A percentile compares a stretch with the other conserved stretches of the same genome.
Evolutionary conservation across 2,888 invertebrate genomes (phyloP).

Genomic region (Cheilosia pagana): DNA sequence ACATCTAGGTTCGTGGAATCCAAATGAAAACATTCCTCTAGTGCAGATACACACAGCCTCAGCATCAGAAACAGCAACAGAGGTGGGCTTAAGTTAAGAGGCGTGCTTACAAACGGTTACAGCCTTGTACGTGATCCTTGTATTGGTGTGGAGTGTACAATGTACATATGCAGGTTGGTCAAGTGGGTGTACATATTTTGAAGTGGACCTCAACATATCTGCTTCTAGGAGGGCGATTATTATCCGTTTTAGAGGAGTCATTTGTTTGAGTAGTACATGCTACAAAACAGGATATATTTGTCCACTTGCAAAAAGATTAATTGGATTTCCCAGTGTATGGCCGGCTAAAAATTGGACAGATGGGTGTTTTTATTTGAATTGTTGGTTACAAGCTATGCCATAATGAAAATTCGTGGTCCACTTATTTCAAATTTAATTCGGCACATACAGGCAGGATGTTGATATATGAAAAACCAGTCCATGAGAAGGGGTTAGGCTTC

Average conservation of each 20-base stretch:
- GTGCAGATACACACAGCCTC: not conserved
- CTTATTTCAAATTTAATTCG: not conserved
- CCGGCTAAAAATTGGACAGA: not conserved
- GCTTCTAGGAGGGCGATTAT: constrained; percentile 41
- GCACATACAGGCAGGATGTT: not conserved
- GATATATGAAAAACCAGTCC: no score
- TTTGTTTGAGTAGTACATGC: constrained; percentile 30
- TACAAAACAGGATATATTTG: constrained; percentile 23
- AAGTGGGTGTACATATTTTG: constrained; percentile 45
- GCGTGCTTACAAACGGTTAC: constrained; percentile 56
- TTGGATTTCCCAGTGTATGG: constrained; percentile 19
- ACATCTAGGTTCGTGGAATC: constrained; percentile 1
- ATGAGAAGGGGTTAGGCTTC: no score
- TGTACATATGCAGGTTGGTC: constrained; percentile 1
- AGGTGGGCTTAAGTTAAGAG: constrained; percentile 59
- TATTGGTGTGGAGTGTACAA: constrained; percentile 13
- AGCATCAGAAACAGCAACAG: constrained; percentile 11
- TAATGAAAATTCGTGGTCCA: not conserved
- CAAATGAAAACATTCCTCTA: constrained; percentile 2
- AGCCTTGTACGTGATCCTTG: constrained; percentile 46
- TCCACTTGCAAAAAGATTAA: constrained; percentile 26
- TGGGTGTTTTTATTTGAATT: not conserved
- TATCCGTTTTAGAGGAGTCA: constrained; percentile 43
- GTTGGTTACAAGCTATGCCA: not conserved
- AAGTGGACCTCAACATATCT: constrained; percentile 45